Evolutionary conservation across 30 jellyfish, hydroid and myxozoan genomes (phyloP), one percentile per base, ranked within the genome.

Genomic region (Calvadosia cruxmelitensis): DNA sequence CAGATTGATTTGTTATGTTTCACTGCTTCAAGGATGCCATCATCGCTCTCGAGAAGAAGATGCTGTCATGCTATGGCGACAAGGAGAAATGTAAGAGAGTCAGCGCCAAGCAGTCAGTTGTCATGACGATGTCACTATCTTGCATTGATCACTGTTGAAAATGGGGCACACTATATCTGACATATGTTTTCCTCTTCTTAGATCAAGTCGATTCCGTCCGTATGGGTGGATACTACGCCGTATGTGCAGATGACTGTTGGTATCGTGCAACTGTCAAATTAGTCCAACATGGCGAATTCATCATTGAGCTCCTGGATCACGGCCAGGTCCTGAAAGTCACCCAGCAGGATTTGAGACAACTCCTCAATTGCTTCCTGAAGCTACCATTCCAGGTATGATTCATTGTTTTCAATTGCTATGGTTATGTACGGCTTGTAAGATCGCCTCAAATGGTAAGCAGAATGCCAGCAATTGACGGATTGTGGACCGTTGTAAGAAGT

Each of bases 161-260:
- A n/a, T n/a, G n/a, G n/a, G n/a, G n/a, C n/a, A n/a, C n/a, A n/a
- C n/a, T n/a, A n/a, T n/a, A n/a, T n/a, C n/a, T n/a, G n/a, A n/a
- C n/a, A n/a, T n/a, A n/a, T 42, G 57, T 5, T 42, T 5, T 5
- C 20, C 57, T 42, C 20, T 42, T 42, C 20, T 20, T 42, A 42
- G 57, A 42, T 20, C 10, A 42, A 42, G 57, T 42, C 20, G 57
- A 42, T 42, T 1, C 79, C 23, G 71, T 67, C 23, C 81, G 52
- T n/a, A 31, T 52, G 27, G 85, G 69, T 25, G 5, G 76, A 20
- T 70, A 69, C 48, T 86, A 79, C 64, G 96, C 93, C 2, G 96
- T 93, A 2, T 80, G 42, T 33, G 63, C 24, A 50, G 94, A 74
- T 51, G 93, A 80, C 26, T 63, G 81, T 36, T 80, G 94, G 94